Evolutionary conservation across 2,797 vertebrate species (phyloP).

Genomic region (Sphenopsis melanotis): DNA sequence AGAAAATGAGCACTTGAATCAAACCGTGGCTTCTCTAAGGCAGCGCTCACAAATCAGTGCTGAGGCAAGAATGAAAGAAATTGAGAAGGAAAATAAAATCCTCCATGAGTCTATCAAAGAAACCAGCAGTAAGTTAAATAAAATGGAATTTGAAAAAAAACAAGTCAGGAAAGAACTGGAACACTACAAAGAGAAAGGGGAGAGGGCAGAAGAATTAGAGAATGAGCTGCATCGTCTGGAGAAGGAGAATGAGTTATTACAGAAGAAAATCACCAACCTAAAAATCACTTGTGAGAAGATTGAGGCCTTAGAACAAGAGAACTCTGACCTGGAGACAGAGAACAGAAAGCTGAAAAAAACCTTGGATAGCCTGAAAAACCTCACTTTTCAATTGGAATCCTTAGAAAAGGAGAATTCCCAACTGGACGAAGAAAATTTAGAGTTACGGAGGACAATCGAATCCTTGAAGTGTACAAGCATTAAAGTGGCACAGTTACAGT

Average conservation of each 20-base stretch:
- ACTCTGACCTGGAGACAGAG: constrained; percentile 87
- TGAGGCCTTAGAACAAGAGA: constrained; percentile 89
- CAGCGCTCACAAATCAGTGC: constrained; percentile 93
- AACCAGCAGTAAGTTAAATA: constrained; percentile 90
- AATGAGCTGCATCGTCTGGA: constrained; percentile 84
- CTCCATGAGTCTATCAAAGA: constrained; percentile 96
- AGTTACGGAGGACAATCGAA: constrained; percentile 87
- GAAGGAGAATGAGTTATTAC: constrained; percentile 90
- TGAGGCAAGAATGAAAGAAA: constrained; percentile 93
- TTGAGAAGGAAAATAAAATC: constrained; percentile 95
- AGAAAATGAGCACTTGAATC: constrained; percentile 92
- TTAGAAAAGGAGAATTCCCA: constrained; percentile 93
- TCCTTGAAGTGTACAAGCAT: constrained; percentile 83
- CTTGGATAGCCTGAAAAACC: constrained; percentile 87
- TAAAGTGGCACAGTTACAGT: constrained; percentile 88
- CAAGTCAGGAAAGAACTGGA: constrained; percentile 92
- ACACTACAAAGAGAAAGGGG: constrained; percentile 90
- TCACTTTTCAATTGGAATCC: constrained; percentile 89
- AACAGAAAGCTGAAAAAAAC: constrained; percentile 91
- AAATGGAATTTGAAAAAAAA: constrained; percentile 93
- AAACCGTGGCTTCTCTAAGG: constrained; percentile 88
- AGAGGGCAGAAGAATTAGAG: constrained; percentile 90
- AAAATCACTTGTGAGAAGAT: constrained; percentile 95
- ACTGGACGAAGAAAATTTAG: constrained; percentile 93
- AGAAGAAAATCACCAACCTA: constrained; percentile 90